These are phyloP conservation scores for Caenorhabditis doughertyi DNA, from an alignment of 2,888 invertebrate species.

Conservation along the genomic window DNA sequence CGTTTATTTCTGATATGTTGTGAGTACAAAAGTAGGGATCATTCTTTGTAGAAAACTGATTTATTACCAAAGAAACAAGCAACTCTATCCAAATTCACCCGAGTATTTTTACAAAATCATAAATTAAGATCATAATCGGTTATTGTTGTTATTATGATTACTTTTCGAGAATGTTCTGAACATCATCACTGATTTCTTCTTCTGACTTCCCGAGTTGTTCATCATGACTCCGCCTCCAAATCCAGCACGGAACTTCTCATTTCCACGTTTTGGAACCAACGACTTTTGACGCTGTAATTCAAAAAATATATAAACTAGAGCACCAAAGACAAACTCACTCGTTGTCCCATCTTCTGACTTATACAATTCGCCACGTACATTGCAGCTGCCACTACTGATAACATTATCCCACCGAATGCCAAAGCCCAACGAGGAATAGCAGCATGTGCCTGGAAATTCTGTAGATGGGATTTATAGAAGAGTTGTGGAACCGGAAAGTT, in stretches of 20 bases:
- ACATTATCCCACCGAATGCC: conserved; percentile 60
- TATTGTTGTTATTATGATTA: conserved; percentile 57
- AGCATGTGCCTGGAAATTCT: conserved; percentile 59
- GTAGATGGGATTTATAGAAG: too few relatives aligned
- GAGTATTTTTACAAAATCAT: background rate
- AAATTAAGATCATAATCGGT: conserved; percentile 34
- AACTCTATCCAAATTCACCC: background rate
- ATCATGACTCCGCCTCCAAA: conserved; percentile 74
- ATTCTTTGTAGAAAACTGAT: too few relatives aligned
- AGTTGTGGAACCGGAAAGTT: too few relatives aligned
- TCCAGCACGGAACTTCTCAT: conserved; percentile 71
- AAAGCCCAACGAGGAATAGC: conserved; percentile 71
- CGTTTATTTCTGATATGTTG: too few relatives aligned
- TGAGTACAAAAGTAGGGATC: too few relatives aligned
- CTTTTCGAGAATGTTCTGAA: conserved; percentile 70
- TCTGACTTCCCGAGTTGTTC: conserved; percentile 62
- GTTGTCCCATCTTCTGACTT: conserved; percentile 66
- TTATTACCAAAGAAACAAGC: background rate
- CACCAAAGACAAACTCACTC: conserved; percentile 29
- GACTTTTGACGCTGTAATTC: conserved; percentile 60
- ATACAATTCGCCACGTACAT: conserved; percentile 73
- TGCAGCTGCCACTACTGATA: conserved; percentile 65
- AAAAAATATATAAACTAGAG: background rate
- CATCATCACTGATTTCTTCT: conserved; percentile 74
- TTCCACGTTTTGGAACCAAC: conserved; percentile 55